Evolutionary conservation across 2,113 vertebrate genomes (phyloP).

Genomic region (Osmerus eperlanus): DNA sequence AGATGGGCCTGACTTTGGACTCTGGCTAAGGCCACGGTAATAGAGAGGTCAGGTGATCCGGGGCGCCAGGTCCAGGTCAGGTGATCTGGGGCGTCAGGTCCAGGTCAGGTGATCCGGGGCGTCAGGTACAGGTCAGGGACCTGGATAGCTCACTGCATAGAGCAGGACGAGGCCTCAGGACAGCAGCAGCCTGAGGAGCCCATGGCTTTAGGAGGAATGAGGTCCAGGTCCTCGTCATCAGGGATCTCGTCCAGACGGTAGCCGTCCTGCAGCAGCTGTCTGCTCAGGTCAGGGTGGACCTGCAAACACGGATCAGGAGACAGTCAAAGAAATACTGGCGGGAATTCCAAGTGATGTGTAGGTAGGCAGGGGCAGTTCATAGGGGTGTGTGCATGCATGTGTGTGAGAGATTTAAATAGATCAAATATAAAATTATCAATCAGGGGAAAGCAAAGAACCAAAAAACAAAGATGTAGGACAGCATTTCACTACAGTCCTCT

Average conservation of each 20-base stretch:
- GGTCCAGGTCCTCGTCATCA: slow-evolving; percentile 93
- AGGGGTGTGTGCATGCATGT: neutral
- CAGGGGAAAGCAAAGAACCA: neutral
- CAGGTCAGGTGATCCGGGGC: neutral
- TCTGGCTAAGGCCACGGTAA: slow-evolving; percentile 21
- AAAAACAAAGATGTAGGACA: neutral
- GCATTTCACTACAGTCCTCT: neutral
- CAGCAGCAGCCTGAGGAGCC: slow-evolving; percentile 82
- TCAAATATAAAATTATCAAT: too few species aligned
- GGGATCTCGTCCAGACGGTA: slow-evolving; percentile 95
- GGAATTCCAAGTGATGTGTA: neutral
- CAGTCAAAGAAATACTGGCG: neutral
- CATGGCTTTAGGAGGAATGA: slow-evolving; percentile 91
- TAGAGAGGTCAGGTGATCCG: neutral
- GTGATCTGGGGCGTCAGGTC: neutral
- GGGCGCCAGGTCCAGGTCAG: slow-evolving; percentile 2
- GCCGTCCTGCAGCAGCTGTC: slow-evolving; percentile 90
- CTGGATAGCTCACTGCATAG: slow-evolving; percentile 75
- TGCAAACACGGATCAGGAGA: slow-evolving; percentile 54
- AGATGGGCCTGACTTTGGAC: slow-evolving; percentile 14
- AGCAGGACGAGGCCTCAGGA: slow-evolving; percentile 74
- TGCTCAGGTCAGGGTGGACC: slow-evolving; percentile 91
- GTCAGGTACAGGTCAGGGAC: neutral
- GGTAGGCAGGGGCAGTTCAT: neutral
- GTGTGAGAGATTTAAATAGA: too few species aligned